A percentile compares a stretch with the other conserved stretches of the same genome.
Conservation (phyloP, 2,888 invertebrate genomes). For the Desoria tigrina region DNA sequence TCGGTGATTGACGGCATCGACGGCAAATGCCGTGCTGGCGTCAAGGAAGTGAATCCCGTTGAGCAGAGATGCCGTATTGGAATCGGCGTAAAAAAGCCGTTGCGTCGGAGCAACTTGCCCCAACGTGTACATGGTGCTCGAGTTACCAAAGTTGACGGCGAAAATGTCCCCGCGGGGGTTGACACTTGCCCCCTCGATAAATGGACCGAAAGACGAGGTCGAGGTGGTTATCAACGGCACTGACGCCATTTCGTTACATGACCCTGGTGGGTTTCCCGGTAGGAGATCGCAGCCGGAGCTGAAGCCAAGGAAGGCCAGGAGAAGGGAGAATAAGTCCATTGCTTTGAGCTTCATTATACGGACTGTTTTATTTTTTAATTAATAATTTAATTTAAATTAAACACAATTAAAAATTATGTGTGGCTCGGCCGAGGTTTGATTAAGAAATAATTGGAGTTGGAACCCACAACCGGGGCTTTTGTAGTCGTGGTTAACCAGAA, state of each 20-base stretch:
- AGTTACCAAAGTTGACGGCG: constrained; percentile 43
- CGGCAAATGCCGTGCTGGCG: constrained; percentile 29
- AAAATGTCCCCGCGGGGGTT: constrained; percentile 43
- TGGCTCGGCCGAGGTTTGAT: too few relatives aligned
- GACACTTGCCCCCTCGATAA: constrained; percentile 45
- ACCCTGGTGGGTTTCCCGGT: constrained; percentile 24
- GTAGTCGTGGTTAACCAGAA: too few relatives aligned
- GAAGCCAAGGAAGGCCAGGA: not conserved
- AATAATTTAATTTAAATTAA: too few relatives aligned
- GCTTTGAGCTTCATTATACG: not conserved
- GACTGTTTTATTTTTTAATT: too few relatives aligned
- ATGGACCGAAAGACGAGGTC: constrained; percentile 38
- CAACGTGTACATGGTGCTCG: constrained; percentile 27
- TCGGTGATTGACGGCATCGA: constrained; percentile 42
- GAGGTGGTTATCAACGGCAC: constrained; percentile 25
- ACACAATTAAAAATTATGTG: too few relatives aligned
- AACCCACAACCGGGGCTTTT: too few relatives aligned
- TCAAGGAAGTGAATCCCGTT: constrained; percentile 45
- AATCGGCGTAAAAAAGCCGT: constrained; percentile 35
- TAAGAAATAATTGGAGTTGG: too few relatives aligned
- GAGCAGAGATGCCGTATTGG: constrained; percentile 15
- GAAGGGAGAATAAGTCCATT: not conserved
- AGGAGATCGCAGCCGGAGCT: constrained; percentile 24
- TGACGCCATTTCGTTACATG: constrained; percentile 31
- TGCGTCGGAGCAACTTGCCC: constrained; percentile 43